These are phyloP conservation scores for Hippoglossus stenolepis DNA, from an alignment of 2,113 vertebrate genomes.

Conservation along the genomic window DNA sequence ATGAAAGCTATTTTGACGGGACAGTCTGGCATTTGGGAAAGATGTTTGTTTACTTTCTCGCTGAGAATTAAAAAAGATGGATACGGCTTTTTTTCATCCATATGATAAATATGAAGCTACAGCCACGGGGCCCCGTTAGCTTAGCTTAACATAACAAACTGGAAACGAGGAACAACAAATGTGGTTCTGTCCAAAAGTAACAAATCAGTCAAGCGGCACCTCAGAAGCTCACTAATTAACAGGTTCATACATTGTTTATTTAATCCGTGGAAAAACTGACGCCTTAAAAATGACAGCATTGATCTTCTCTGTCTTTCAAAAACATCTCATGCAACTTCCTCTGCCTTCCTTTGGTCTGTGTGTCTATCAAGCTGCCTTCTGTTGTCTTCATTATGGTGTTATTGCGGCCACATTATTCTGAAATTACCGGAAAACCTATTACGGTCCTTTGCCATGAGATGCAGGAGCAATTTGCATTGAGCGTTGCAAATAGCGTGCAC, in stretches of 20 bases:
- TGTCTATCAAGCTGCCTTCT: not conserved
- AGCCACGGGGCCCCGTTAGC: not conserved
- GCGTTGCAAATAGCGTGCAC: constrained; percentile 18
- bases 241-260: not conserved
- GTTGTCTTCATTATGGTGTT: not conserved
- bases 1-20: not conserved
- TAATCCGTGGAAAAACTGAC: not conserved
- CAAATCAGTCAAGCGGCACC: not conserved
- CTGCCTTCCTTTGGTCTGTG: not conserved
- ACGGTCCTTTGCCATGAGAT: constrained; percentile 27
- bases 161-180: not conserved
- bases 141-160: not conserved
- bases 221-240: not conserved
- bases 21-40: not conserved
- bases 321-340: not conserved
- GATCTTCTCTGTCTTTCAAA: not conserved
- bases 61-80: not conserved
- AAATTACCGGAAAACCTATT: constrained; percentile 46
- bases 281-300: not conserved
- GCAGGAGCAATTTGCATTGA: constrained; percentile 22
- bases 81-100: not conserved
- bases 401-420: constrained; percentile 17
- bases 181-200: not conserved
- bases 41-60: not conserved
- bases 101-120: not conserved